Base-by-base conservation (phyloP, 2,113 vertebrate genomes). In the Puntigrus tetrazona region DNA sequence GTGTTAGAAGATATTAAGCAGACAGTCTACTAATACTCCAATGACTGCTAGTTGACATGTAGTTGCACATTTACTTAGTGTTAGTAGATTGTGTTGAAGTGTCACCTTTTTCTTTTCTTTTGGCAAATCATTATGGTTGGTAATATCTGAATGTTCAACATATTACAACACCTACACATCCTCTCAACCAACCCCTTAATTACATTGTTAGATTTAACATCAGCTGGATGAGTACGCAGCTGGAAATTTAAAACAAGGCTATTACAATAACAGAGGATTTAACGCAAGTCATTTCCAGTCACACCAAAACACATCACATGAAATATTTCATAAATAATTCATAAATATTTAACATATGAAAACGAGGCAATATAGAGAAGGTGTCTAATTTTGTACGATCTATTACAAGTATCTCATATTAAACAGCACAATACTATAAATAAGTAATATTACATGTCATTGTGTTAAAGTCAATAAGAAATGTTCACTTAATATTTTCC, bases 291-390 rank as follows among this genome's bases (percentile, higher is more conserved):
- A 38, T 59, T 78, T 78, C 34, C 34, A 78, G 34, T 55, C 0
- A 6, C 50, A 77, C 29, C 75, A 77, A 77, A 38, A 34, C 34
- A 78, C 9, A 77, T 77, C 74, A 55, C 47, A 77, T 5, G 16
- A 55, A 55, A 77, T 77, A n/a, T n/a, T n/a, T n/a, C n/a, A n/a
- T n/a, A n/a, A n/a, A n/a, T 5, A 13, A 77, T n/a, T 77, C 29
- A 55, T 77, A 57, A 57, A 77, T 77, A 57, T 77, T 57, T 77
- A 55, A 77, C 10, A 36, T 20, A 47, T 77, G 20, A n/a, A 77
- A n/a, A 55, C 0, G 25, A 77, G 20, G 29, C 29, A 77, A 57
- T 77, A 55, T n/a, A 7, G 9, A 25, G 8, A 55, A 0, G 1
- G 29, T n/a, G 50, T 57, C 20, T 57, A 77, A 77, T 57, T 77